A percentile compares a stretch with the other conserved stretches of the same genome.
These are phyloP conservation scores for Polypedilum pembai DNA, from an alignment of 1,140 invertebrate species.

Conservation along the genomic window DNA sequence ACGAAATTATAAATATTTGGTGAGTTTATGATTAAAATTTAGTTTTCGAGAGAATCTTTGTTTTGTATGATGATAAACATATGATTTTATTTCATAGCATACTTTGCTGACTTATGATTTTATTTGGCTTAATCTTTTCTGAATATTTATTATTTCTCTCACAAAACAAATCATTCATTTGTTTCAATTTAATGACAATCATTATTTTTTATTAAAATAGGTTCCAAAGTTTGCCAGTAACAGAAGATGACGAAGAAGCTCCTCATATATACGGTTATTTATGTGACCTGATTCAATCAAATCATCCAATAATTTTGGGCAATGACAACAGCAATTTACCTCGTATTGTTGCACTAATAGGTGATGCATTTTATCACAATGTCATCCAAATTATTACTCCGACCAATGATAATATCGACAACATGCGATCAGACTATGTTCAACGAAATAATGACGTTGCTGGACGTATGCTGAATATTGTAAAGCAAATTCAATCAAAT, in stretches of 20 bases:
- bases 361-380: conserved; percentile 77
- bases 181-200: no score
- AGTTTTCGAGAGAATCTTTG: no score
- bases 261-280: conserved; percentile 90
- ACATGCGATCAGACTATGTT: conserved; percentile 37
- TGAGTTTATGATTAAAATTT: conserved; percentile 45
- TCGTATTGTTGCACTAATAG: conserved; percentile 77
- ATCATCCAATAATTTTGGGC: conserved; percentile 79
- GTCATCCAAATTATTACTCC: conserved; percentile 54
- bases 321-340: conserved; percentile 82
- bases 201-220: conserved; percentile 46
- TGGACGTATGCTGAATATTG: conserved; percentile 58
- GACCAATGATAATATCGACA: background rate
- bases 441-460: conserved; percentile 52
- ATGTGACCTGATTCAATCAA: conserved; percentile 88
- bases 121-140: conserved; percentile 24
- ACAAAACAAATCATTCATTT: conserved; percentile 29
- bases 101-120: background rate
- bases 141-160: background rate
- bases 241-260: conserved; percentile 92
- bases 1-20: conserved; percentile 85
- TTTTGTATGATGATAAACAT: background rate
- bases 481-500: conserved; percentile 64
- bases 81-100: background rate
- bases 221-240: conserved; percentile 91